Evolutionary conservation across 2,113 vertebrate species (phyloP).

Genomic region (Platichthys flesus): DNA sequence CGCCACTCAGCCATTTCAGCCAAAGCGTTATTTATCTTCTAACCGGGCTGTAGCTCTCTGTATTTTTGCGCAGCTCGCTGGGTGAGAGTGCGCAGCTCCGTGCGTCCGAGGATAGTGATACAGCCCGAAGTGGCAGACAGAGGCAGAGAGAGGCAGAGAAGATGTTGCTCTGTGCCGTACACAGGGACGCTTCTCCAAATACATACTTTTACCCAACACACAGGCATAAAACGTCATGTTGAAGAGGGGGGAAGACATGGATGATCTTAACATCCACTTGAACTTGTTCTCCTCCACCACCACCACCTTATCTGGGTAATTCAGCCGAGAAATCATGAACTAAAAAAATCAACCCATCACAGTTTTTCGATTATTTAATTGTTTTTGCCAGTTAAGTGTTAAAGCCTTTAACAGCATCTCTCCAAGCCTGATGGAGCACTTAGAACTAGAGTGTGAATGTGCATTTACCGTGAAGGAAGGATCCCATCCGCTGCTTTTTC

Average conservation of each 20-base stretch:
- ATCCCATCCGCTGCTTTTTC: slow-evolving; percentile 54
- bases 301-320: slow-evolving; percentile 1
- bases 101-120: slow-evolving; percentile 48
- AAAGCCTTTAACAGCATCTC: neutral
- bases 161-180: slow-evolving; percentile 25
- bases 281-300: slow-evolving; percentile 38
- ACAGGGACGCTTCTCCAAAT: slow-evolving; percentile 27
- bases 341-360: slow-evolving; percentile 22
- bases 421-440: neutral
- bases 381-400: neutral
- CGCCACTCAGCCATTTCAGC: no score
- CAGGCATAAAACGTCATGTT: slow-evolving; percentile 21
- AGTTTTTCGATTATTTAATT: neutral
- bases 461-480: slow-evolving; percentile 75
- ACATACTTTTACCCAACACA: slow-evolving; percentile 11
- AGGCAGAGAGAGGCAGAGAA: slow-evolving; percentile 11
- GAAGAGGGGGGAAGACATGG: neutral
- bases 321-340: slow-evolving; percentile 28
- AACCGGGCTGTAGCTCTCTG: no score
- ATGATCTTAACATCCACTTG: slow-evolving; percentile 30
- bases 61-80: slow-evolving; percentile 45
- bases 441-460: slow-evolving; percentile 34
- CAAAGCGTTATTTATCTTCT: no score
- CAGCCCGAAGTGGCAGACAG: slow-evolving; percentile 15
- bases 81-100: slow-evolving; percentile 40